These are phyloP conservation scores for Rhizomys pruinosus DNA, from an alignment of 2,113 vertebrate species.

Conservation along the genomic window DNA sequence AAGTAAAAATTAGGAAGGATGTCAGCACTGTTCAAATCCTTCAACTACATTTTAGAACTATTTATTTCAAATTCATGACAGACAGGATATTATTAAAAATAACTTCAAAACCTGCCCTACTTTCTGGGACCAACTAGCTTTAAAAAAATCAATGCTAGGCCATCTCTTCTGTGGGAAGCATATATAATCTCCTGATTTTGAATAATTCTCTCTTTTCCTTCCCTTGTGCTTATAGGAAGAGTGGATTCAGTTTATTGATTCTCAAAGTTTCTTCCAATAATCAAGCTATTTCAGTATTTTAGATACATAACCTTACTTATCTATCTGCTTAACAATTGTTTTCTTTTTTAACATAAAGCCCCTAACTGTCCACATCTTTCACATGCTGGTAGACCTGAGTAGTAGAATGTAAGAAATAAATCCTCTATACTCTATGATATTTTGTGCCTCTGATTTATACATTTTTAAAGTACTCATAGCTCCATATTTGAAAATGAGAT, in stretches of 20 bases:
- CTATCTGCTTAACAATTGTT: neutral
- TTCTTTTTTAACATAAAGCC: neutral
- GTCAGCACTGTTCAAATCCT: constrained; percentile 67
- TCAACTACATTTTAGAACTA: constrained; percentile 74
- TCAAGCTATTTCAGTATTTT: neutral
- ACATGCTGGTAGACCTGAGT: neutral
- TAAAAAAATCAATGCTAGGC: constrained; percentile 62
- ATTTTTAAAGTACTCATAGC: neutral
- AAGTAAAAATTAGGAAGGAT: constrained; percentile 58
- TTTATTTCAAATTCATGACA: constrained; percentile 79
- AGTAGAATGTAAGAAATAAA: neutral
- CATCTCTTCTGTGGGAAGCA: constrained; percentile 44
- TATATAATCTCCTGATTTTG: constrained; percentile 67
- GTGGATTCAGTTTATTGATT: constrained; percentile 59
- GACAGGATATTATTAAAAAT: constrained; percentile 76
- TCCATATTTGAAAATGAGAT: neutral
- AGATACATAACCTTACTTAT: neutral
- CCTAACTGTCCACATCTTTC: neutral
- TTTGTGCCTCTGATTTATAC: neutral
- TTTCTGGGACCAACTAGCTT: constrained; percentile 65
- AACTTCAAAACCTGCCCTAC: constrained; percentile 73
- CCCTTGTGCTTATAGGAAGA: constrained; percentile 19
- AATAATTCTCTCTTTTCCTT: constrained; percentile 64
- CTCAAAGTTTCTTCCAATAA: constrained; percentile 31
- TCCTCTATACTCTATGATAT: neutral